Conservation (phyloP, 2,797 vertebrate genomes). For the Ctenosaura bakeri region DNA sequence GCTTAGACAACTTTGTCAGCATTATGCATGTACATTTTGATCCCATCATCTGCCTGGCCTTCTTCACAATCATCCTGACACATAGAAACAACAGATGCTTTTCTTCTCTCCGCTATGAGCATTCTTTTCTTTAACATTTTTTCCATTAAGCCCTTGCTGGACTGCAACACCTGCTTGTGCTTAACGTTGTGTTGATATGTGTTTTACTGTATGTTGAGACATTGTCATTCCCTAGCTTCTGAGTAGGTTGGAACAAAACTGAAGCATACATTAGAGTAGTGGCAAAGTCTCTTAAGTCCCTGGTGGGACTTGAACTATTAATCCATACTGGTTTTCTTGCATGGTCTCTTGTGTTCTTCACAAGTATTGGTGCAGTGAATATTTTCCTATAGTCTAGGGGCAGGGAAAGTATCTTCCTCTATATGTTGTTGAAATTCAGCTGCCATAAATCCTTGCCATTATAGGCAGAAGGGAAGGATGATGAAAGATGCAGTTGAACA, state of each 20-base stretch:
- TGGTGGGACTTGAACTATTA: neutral
- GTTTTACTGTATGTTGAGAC: neutral
- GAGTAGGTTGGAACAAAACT: neutral
- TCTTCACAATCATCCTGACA: neutral
- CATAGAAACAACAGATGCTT: neutral
- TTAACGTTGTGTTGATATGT: neutral
- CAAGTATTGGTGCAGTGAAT: neutral
- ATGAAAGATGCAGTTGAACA: neutral
- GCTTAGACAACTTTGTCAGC: neutral
- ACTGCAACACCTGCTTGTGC: neutral
- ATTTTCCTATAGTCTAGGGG: neutral
- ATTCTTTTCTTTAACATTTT: neutral
- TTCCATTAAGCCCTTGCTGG: neutral
- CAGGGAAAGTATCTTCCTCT: neutral
- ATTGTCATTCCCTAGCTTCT: neutral
- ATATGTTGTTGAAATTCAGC: neutral
- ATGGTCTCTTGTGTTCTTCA: neutral
- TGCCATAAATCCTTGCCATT: neutral
- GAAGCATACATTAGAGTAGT: neutral
- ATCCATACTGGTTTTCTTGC: neutral
- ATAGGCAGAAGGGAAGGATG: too few species aligned
- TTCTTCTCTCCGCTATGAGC: neutral
- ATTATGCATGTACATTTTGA: neutral
- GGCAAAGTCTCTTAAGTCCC: neutral
- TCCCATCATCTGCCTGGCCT: neutral